Conservation (phyloP, 2,113 vertebrate species). For the Baryphthengus martii region DNA sequence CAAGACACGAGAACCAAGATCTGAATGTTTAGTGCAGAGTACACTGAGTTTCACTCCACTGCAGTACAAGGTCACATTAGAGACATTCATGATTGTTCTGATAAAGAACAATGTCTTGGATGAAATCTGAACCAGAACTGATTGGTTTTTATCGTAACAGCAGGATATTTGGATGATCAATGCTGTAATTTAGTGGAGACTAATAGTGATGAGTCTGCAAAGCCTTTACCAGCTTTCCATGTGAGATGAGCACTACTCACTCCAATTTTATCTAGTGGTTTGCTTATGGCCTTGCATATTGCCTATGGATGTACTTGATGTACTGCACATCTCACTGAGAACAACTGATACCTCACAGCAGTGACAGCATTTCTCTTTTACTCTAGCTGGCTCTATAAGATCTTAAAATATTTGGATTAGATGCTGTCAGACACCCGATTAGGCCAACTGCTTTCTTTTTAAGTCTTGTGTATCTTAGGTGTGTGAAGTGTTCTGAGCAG, state of each 20-base stretch:
- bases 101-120: background rate
- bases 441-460: background rate
- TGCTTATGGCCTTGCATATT: rapidly evolving
- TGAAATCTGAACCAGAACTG: background rate
- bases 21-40: background rate
- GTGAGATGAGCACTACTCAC: background rate
- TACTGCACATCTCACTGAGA: background rate
- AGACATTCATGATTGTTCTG: background rate
- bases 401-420: background rate
- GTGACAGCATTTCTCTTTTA: background rate
- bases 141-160: background rate
- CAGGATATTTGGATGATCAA: background rate
- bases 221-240: background rate
- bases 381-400: background rate
- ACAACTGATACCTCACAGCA: background rate
- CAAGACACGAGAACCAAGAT: background rate
- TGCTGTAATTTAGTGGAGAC: background rate
- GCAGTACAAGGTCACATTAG: background rate
- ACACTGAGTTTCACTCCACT: background rate
- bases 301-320: background rate
- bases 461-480: background rate
- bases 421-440: rapidly evolving
- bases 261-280: background rate
- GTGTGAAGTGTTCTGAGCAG: background rate
- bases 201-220: background rate